Conservation (phyloP, 2,888 invertebrate genomes). For the Hartigia nigra region DNA sequence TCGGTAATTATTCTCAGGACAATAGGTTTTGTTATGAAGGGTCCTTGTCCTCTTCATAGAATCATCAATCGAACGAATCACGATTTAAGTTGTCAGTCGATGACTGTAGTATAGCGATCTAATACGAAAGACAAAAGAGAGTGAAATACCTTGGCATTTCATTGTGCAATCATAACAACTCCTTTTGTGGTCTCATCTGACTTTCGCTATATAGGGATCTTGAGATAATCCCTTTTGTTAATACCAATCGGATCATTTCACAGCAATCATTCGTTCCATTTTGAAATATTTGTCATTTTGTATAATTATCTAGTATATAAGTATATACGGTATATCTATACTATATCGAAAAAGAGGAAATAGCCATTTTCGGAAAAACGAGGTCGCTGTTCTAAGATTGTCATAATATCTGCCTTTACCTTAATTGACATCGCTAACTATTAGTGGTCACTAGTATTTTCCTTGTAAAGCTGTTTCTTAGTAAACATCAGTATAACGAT, state of each 20-base stretch:
- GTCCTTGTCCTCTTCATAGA: not conserved
- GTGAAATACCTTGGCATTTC: slow-evolving; percentile 3
- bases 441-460: not conserved
- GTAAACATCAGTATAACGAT: not conserved
- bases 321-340: not conserved
- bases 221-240: not conserved
- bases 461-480: not conserved
- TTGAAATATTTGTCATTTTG: not conserved
- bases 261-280: not conserved
- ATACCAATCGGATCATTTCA: not conserved
- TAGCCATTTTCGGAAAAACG: not conserved
- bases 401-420: not conserved
- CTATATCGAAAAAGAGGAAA: not conserved
- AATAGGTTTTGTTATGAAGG: not conserved
- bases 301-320: no score
- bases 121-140: not conserved
- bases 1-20: not conserved
- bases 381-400: not conserved
- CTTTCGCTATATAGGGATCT: not conserved
- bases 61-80: not conserved
- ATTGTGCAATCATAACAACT: not conserved
- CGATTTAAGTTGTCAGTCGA: not conserved
- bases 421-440: not conserved
- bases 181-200: not conserved
- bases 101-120: not conserved